phyloP scores from a whole-genome alignment of 1,140 invertebrate species.

The Drosophila mayri region DNA sequence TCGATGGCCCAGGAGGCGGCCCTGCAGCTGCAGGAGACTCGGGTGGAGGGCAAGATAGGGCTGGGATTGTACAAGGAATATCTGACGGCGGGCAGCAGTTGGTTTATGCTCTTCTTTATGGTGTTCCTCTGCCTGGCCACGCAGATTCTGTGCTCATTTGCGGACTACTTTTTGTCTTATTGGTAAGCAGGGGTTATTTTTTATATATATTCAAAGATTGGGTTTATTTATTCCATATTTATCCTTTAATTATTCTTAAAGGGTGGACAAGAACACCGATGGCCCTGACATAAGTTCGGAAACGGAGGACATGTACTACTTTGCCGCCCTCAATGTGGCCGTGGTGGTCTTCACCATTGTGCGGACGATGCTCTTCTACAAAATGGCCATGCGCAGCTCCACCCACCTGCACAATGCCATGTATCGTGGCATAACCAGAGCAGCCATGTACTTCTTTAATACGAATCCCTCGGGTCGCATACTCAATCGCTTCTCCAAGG shows the following conservation, averaged over 20 bases:
- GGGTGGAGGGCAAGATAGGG: constrained; percentile 63
- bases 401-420: constrained; percentile 57
- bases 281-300: constrained; percentile 9
- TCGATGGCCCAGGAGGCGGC: constrained; percentile 53
- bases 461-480: constrained; percentile 90
- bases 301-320: constrained; percentile 54
- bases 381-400: constrained; percentile 60
- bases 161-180: constrained; percentile 61
- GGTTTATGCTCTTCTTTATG: constrained; percentile 55
- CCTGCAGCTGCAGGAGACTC: constrained; percentile 44
- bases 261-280: constrained; percentile 59
- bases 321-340: constrained; percentile 41
- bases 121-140: constrained; percentile 64
- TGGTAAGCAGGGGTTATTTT: too few species aligned
- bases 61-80: constrained; percentile 66
- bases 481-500: constrained; percentile 91
- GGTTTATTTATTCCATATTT: too few species aligned
- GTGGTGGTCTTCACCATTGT: constrained; percentile 64
- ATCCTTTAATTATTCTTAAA: not conserved
- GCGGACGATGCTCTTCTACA: constrained; percentile 56
- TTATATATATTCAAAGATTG: too few species aligned
- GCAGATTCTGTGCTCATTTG: constrained; percentile 54
- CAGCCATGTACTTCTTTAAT: constrained; percentile 92
- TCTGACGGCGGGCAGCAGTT: constrained; percentile 60
- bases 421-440: constrained; percentile 71